Conservation (phyloP, 1,140 invertebrate genomes). For the Chrysomallon squamiferum region DNA sequence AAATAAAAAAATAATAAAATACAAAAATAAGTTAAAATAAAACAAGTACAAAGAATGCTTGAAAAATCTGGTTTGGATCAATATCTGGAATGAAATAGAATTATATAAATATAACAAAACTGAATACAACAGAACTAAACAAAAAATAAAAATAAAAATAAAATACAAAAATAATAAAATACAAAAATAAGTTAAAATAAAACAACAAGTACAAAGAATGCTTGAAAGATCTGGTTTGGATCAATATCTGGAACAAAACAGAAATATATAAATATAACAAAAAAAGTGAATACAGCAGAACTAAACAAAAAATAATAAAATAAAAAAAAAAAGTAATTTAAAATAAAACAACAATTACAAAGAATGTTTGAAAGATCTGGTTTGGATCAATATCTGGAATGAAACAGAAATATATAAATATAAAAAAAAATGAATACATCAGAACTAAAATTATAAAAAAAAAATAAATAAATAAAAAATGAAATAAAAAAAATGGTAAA, state of each 20-base stretch:
- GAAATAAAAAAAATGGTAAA: background rate
- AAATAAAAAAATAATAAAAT: too few relatives aligned
- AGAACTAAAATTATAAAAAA: background rate
- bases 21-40: background rate
- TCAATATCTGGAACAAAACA: constrained; percentile 71
- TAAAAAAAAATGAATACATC: background rate
- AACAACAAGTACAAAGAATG: constrained; percentile 70
- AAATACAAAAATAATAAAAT: too few relatives aligned
- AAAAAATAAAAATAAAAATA: background rate
- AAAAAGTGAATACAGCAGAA: background rate
- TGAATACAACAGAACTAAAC: background rate
- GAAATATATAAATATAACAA: background rate
- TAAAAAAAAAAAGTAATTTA: background rate
- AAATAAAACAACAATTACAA: constrained; percentile 52
- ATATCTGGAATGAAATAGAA: constrained; percentile 68
- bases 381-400: constrained; percentile 76
- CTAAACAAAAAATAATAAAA: background rate
- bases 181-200: background rate
- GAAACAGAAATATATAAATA: constrained; percentile 23
- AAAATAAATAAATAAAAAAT: background rate
- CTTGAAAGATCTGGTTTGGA: constrained; percentile 79
- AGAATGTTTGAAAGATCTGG: constrained; percentile 81
- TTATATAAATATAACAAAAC: background rate
- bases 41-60: constrained; percentile 73
- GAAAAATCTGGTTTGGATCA: constrained; percentile 80